Evolutionary conservation across 2,797 vertebrate genomes (phyloP), one percentile per base, ranked within the genome.

Genomic region (Cossypha niveicapilla): DNA sequence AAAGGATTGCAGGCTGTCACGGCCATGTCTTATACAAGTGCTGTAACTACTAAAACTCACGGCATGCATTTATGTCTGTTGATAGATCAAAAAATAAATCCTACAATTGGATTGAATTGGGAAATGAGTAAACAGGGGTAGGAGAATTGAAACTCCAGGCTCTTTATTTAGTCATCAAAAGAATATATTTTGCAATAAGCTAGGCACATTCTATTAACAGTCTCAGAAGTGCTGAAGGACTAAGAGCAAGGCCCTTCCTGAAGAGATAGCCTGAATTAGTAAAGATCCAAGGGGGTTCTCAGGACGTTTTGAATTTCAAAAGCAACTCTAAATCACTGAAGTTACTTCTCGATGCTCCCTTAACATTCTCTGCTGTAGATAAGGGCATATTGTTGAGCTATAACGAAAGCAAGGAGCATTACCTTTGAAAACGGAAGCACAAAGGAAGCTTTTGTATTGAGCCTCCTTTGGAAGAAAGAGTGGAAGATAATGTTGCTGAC

Each of bases 101-200:
- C 48, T 68, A 53, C 63, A n/a, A 51, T 44, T 75, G 74, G 57
- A 86, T 62, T 89, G 77, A 66, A 48, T 60, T 48, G 34, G 56
- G 60, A 95, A 92, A 90, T 42, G 34, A 85, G 84, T 79, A 92
- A 88, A 51, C 18, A 56, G 27, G 60, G 12, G 19, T 25, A 63
- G 37, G 48, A 77, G 74, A 92, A 76, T 56, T 71, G 34, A 82
- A 91, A 79, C 22, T 89, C 67, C 41, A 63, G 37, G 21, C 7
- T 92, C 13, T 86, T 92, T 92, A 72, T 88, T 86, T 85, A 94
- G 77, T 45, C 71, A 82, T 87, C 77, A 96, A 88, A 94, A 60
- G 70, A 86, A 88, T 79, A 67, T 90, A 48, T 89, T 94, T 71
- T 60, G 60, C 63, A 78, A 50, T 67, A 75, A 93, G 63, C 71